A percentile compares a stretch with the other conserved stretches of the same genome.
phyloP scores from a whole-genome alignment of 2,888 invertebrate species.

The Rapana venosa region DNA sequence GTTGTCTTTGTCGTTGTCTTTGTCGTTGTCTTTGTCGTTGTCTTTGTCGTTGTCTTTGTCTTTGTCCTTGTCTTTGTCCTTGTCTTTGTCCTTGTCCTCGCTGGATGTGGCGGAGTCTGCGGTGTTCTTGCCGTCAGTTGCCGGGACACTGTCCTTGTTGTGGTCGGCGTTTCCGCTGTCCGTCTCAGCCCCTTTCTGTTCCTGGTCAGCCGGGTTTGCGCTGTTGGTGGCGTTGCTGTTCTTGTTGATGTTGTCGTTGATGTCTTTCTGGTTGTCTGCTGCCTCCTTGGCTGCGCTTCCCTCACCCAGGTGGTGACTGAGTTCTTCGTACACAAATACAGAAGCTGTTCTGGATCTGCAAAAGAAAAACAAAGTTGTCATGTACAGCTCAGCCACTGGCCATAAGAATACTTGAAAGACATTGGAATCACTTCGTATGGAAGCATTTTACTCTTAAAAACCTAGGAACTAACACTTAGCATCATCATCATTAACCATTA shows the following conservation, averaged over 20 bases:
- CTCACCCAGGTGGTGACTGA: constrained; percentile 34
- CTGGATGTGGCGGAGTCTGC: neutral
- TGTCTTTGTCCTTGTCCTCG: too few species aligned
- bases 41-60: neutral
- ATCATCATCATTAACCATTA: too few species aligned
- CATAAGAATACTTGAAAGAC: too few species aligned
- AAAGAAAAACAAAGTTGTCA: neutral
- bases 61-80: neutral
- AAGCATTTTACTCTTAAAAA: too few species aligned
- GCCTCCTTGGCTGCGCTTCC: neutral
- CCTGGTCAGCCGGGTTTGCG: too few species aligned
- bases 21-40: constrained; percentile 25
- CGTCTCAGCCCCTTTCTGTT: neutral
- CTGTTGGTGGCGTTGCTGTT: too few species aligned
- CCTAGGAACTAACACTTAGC: too few species aligned
- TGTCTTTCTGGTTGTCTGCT: constrained; percentile 33
- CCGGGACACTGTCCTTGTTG: neutral
- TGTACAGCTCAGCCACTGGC: too few species aligned
- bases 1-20: constrained; percentile 8
- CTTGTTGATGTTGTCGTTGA: too few species aligned
- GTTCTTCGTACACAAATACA: constrained; percentile 56
- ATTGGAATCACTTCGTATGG: too few species aligned
- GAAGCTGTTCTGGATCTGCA: constrained; percentile 58
- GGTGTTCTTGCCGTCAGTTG: neutral
- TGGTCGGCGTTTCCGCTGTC: neutral